Evolutionary conservation across 2,888 invertebrate species (phyloP).

Genomic region (Galerucella pusilla): DNA sequence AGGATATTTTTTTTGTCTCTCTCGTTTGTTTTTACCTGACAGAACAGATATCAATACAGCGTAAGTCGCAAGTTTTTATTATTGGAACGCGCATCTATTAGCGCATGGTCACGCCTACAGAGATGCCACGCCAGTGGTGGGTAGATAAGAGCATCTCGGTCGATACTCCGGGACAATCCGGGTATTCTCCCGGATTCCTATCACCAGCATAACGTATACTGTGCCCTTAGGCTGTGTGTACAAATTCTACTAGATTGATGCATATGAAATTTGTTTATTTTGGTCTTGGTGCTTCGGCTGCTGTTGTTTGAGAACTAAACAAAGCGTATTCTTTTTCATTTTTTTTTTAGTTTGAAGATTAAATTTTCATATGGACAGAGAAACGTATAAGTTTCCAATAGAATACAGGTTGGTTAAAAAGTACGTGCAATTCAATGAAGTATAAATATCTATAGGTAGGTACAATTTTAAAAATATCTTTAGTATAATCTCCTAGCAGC

Average conservation of each 20-base stretch:
- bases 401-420: background rate
- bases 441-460: background rate
- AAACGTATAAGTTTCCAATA: background rate
- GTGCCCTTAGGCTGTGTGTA: conserved; percentile 51
- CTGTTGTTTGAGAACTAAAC: conserved; percentile 44
- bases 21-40: conserved; percentile 50
- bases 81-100: conserved; percentile 56
- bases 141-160: conserved; percentile 62
- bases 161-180: conserved; percentile 61
- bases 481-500: too few relatives aligned
- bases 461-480: background rate
- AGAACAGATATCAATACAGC: conserved; percentile 45
- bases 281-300: conserved; percentile 45
- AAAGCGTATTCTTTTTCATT: conserved; percentile 3
- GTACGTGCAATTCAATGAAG: too few relatives aligned
- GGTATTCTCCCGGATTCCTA: conserved; percentile 59
- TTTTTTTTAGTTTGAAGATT: background rate
- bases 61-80: conserved; percentile 56
- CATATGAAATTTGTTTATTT: conserved; percentile 60
- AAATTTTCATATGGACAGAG: background rate
- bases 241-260: conserved; percentile 57
- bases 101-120: conserved; percentile 57
- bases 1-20: conserved; percentile 48
- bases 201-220: conserved; percentile 37
- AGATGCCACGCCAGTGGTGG: conserved; percentile 61